Conservation (phyloP, 2,797 vertebrate species). For the Betta splendens region DNA sequence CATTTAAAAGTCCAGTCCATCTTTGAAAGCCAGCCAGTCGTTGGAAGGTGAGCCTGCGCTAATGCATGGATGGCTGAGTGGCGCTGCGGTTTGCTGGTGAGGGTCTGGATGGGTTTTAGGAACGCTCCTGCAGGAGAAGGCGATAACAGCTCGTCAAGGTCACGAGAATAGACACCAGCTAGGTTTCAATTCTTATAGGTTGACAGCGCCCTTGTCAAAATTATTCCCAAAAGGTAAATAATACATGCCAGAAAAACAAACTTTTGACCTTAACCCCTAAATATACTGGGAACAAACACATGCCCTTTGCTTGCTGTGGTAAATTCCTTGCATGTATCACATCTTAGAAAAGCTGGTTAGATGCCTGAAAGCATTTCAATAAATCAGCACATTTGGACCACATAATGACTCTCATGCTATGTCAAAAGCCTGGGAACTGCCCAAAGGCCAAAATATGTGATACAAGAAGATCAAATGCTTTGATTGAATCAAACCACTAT, state of each 20-base stretch:
- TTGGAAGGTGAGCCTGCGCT: conserved; percentile 51
- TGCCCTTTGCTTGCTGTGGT: conserved; percentile 5
- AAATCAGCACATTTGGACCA: conserved; percentile 56
- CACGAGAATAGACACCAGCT: conserved; percentile 8
- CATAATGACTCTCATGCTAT: conserved; percentile 43
- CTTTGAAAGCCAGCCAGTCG: conserved; percentile 45
- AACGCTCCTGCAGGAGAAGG: conserved; percentile 12
- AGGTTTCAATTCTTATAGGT: conserved; percentile 1
- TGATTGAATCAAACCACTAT: conserved; percentile 42
- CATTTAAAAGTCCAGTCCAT: conserved; percentile 29
- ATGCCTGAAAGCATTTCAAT: conserved; percentile 49
- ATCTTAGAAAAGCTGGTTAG: conserved; percentile 29
- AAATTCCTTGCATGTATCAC: conserved; percentile 9
- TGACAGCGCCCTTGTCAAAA: neutral
- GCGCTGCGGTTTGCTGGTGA: conserved; percentile 11
- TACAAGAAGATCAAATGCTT: conserved; percentile 57
- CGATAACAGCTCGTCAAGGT: conserved; percentile 47
- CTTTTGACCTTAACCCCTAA: neutral
- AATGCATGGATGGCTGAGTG: conserved; percentile 18
- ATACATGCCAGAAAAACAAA: neutral
- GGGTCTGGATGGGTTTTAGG: conserved; percentile 1
- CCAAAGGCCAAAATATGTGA: conserved; percentile 56
- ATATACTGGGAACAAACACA: conserved; percentile 7
- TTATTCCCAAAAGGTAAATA: neutral
- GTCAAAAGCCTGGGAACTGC: conserved; percentile 44